Base-by-base conservation (phyloP, 2,113 vertebrate genomes). In the Crocuta crocuta region DNA sequence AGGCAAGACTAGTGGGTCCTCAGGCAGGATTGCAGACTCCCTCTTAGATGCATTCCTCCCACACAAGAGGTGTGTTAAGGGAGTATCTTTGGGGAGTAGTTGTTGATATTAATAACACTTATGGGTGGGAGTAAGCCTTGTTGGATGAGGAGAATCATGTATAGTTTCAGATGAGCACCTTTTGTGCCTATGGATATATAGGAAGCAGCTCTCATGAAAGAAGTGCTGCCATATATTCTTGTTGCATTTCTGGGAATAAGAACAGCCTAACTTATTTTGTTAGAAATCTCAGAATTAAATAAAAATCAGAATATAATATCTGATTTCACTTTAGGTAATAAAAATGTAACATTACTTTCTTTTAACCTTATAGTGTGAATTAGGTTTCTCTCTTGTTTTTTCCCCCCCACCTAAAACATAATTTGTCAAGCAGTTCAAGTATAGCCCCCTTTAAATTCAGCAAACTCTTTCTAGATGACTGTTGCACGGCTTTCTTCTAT, bases 401-500 rank as follows among this genome's bases (percentile, higher is more conserved):
- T 76, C 4, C 1, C 11, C 4, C 11, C 26, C 78, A 73, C 28
- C 70, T 83, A 68, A 66, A 71, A 61, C 2, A 90, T 63, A 78
- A 80, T 76, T 31, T 95, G n/a, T 80, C 70, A 71, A 35, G 35
- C n/a, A 88, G 74, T 96, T 95, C 74, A 92, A 91, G 71, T 79
- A 33, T 65, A 33, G 33, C 89, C 82, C 97, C 23, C 45, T 81
- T 97, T 95, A 94, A 98, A 63, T 43, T 70, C 55, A 71, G 9
- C 53, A 4, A 79, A 87, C 97, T 98, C 35, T 50, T 97, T 96
- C 94, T 95, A 81, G 53, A 79, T 93, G 63, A 80, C 85, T 61
- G 10, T 88, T 95, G 45, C 17, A 1, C 78, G 80, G 55, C 87
- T 98, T 97, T 97, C 95, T 97, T 61, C 65, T 79, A 73, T 97